A percentile compares a stretch with the other conserved stretches of the same genome.
phyloP scores from a whole-genome alignment of 2,797 vertebrate species.

The Hybognathus amarus region DNA sequence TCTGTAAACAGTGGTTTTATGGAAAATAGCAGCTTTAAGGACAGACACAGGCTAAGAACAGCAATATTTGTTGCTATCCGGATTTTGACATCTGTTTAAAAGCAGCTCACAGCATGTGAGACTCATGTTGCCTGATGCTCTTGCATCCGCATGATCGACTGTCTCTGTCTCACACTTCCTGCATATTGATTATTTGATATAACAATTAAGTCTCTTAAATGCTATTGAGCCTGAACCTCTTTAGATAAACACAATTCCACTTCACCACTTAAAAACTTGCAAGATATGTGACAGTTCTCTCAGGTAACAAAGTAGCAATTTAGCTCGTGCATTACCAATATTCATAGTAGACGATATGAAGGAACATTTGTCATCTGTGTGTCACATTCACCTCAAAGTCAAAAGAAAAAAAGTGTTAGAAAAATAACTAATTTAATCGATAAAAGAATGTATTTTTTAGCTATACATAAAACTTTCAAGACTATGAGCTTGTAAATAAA shows the following conservation, averaged over 20 bases:
- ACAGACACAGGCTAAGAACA: not conserved
- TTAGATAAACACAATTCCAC: slow-evolving; percentile 44
- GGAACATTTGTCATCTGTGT: not conserved
- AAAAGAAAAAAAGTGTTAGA: too few species aligned
- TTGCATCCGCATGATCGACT: slow-evolving; percentile 66
- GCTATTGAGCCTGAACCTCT: not conserved
- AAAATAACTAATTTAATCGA: not conserved
- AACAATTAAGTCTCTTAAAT: slow-evolving; percentile 52
- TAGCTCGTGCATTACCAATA: not conserved
- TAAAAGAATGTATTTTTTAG: not conserved
- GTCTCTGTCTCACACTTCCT: slow-evolving; percentile 66
- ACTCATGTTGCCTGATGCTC: slow-evolving; percentile 10
- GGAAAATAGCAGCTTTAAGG: not conserved
- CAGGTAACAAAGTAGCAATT: not conserved
- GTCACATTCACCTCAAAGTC: not conserved
- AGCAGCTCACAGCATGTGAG: not conserved
- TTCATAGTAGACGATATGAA: not conserved
- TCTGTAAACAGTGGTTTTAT: not conserved
- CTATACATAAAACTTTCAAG: not conserved
- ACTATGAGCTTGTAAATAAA: not conserved
- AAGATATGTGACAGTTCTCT: not conserved
- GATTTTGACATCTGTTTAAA: not conserved
- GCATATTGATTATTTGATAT: slow-evolving; percentile 70
- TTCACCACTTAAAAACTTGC: not conserved
- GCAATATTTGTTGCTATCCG: too few species aligned